Evolutionary conservation across 2,797 vertebrate species (phyloP).

Genomic region (Amniataba percoides): DNA sequence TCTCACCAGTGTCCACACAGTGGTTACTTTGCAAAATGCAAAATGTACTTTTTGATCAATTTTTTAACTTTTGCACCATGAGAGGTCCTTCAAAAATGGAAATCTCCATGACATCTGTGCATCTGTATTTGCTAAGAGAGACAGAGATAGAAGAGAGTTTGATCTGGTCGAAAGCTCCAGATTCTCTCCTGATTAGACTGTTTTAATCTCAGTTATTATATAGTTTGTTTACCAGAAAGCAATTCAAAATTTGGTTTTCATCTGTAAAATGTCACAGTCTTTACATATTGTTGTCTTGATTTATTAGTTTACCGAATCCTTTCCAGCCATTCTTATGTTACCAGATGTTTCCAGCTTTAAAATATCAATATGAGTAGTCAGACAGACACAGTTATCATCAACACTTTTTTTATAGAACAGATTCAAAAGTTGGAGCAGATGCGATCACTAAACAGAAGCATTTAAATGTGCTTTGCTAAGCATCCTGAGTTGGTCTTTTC

Average conservation of each 20-base stretch:
- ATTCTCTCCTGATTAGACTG: background rate
- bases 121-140: background rate
- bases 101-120: background rate
- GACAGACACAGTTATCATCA: background rate
- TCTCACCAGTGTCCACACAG: background rate
- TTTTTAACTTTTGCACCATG: background rate
- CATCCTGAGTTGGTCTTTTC: conserved; percentile 3
- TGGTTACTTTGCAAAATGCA: background rate
- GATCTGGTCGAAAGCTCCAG: background rate
- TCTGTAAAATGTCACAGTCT: background rate
- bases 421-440: background rate
- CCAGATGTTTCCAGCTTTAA: background rate
- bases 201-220: background rate
- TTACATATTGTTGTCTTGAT: background rate
- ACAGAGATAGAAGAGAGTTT: too few species aligned
- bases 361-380: background rate
- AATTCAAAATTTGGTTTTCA: background rate
- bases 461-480: conserved; percentile 28
- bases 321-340: background rate
- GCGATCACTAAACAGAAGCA: background rate
- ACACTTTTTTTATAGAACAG: background rate
- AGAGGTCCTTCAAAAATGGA: background rate
- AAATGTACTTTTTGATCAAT: background rate
- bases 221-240: background rate
- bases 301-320: background rate